Evolutionary conservation across 1,140 invertebrate genomes (phyloP).

Genomic region (Papilio polytes): DNA sequence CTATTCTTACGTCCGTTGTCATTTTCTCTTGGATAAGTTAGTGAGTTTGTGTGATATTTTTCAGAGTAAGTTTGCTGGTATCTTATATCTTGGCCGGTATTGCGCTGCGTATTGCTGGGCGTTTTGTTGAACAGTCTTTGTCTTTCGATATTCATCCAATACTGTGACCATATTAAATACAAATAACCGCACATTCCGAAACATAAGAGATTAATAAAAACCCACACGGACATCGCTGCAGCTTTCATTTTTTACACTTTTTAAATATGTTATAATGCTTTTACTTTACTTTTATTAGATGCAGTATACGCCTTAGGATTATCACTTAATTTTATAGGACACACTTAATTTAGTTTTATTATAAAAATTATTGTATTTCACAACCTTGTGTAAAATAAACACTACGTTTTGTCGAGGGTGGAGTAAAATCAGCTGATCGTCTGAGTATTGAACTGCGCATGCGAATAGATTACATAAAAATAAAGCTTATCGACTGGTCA

Average conservation of each 20-base stretch:
- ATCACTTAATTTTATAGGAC: slow-evolving; percentile 11
- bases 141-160: slow-evolving; percentile 86
- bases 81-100: slow-evolving; percentile 51
- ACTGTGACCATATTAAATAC: slow-evolving; percentile 88
- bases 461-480: slow-evolving; percentile 41
- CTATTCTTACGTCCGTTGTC: slow-evolving; percentile 60
- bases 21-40: slow-evolving; percentile 48
- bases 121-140: slow-evolving; percentile 76
- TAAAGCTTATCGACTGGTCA: neutral
- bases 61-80: slow-evolving; percentile 58
- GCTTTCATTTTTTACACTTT: slow-evolving; percentile 82
- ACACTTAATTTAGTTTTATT: neutral
- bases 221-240: slow-evolving; percentile 87
- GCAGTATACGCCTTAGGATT: neutral
- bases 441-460: slow-evolving; percentile 40
- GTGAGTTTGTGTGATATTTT: slow-evolving; percentile 55
- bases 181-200: slow-evolving; percentile 89
- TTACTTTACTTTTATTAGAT: neutral
- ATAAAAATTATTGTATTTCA: slow-evolving; percentile 24
- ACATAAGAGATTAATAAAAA: slow-evolving; percentile 88
- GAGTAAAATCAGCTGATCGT: slow-evolving; percentile 64
- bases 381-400: slow-evolving; percentile 28
- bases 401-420: slow-evolving; percentile 48
- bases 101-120: slow-evolving; percentile 58
- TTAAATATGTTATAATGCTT: slow-evolving; percentile 38